Evolutionary conservation across 2,113 vertebrate species (phyloP).

Genomic region (Seriola rivoliana): DNA sequence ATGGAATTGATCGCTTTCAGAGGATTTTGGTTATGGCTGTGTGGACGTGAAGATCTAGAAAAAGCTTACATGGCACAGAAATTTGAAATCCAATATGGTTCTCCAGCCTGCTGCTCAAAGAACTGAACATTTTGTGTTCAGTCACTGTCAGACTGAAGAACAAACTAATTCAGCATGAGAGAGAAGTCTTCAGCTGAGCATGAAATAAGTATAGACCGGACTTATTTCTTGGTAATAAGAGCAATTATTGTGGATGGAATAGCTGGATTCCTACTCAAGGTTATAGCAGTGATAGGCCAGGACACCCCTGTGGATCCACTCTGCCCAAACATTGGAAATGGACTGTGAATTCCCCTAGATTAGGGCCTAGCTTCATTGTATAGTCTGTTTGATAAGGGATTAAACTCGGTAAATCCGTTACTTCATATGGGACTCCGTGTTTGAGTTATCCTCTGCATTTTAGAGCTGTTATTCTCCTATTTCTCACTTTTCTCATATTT

Average conservation of each 20-base stretch:
- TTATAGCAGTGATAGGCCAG: constrained; percentile 68
- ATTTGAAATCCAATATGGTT: constrained; percentile 60
- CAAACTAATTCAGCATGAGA: constrained; percentile 51
- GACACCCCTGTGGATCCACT: constrained; percentile 72
- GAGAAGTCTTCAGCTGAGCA: constrained; percentile 56
- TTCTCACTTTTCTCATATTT: constrained; percentile 31
- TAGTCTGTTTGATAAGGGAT: constrained; percentile 81
- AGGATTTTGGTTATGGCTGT: constrained; percentile 34
- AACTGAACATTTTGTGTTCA: constrained; percentile 44
- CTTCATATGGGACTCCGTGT: constrained; percentile 74
- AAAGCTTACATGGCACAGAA: constrained; percentile 57
- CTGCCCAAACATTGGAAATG: constrained; percentile 77
- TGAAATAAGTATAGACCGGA: constrained; percentile 62
- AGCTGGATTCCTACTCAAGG: constrained; percentile 70
- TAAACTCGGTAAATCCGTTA: constrained; percentile 77
- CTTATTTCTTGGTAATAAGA: constrained; percentile 62
- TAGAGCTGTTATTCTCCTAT: constrained; percentile 47
- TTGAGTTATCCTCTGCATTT: constrained; percentile 74
- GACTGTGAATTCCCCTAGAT: constrained; percentile 77
- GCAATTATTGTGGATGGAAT: constrained; percentile 52
- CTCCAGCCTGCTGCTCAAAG: constrained; percentile 36
- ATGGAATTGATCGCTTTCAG: constrained; percentile 25
- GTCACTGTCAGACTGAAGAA: constrained; percentile 46
- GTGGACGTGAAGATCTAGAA: constrained; percentile 76
- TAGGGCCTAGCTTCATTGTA: constrained; percentile 69